phyloP scores from a whole-genome alignment of 2,888 invertebrate species.

The Onchidella celtica region DNA sequence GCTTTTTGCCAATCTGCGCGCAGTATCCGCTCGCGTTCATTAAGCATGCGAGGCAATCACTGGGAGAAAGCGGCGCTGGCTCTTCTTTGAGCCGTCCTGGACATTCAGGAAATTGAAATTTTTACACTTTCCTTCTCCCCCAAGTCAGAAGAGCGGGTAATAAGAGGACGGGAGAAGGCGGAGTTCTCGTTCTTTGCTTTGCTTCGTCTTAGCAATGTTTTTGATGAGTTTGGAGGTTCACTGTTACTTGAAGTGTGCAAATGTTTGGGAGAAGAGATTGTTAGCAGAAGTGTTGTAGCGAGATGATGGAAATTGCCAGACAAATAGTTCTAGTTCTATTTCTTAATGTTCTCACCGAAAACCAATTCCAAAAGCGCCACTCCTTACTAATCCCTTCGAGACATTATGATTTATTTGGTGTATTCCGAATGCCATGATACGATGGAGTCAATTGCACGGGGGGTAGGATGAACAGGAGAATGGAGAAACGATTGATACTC shows the following conservation, averaged over 20 bases:
- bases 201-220: not conserved
- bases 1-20: constrained; percentile 32
- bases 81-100: constrained; percentile 43
- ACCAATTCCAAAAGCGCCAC: no score
- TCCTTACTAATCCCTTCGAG: no score
- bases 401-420: no score
- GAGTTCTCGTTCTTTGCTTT: constrained; percentile 27
- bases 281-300: not conserved
- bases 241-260: not conserved
- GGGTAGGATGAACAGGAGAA: no score
- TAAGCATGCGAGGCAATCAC: constrained; percentile 49
- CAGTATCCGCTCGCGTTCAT: constrained; percentile 45
- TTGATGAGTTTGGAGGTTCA: not conserved
- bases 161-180: constrained; percentile 9
- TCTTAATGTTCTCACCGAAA: no score
- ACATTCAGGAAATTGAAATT: constrained; percentile 49
- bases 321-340: no score
- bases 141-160: constrained; percentile 34
- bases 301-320: not conserved
- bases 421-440: no score
- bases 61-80: constrained; percentile 40
- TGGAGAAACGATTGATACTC: no score
- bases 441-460: no score
- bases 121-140: constrained; percentile 31
- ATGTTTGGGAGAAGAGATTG: not conserved